phyloP scores from a whole-genome alignment of 2,113 vertebrate species.

The Ctenodactylus gundi region DNA sequence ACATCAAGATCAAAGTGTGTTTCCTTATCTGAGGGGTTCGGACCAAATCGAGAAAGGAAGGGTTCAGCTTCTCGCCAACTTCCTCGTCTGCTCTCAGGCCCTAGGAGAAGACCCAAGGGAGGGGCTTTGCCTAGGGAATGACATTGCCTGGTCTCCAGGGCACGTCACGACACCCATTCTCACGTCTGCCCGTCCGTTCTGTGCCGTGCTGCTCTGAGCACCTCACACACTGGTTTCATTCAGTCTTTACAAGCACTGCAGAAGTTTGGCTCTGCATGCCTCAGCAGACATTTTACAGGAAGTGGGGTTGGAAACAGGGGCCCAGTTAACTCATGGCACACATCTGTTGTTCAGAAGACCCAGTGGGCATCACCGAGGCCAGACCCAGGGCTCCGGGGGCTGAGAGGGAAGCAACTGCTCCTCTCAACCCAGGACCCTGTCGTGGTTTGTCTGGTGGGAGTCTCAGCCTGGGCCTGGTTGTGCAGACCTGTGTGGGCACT shows the following conservation, averaged over 20 bases:
- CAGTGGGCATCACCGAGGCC: fast-evolving
- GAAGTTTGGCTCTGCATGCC: background rate
- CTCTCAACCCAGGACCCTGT: background rate
- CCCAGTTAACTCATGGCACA: background rate
- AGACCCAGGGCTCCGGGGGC: background rate
- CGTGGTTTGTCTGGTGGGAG: background rate
- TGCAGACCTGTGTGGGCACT: background rate
- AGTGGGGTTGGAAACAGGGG: background rate
- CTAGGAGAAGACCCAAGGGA: slow-evolving; percentile 43
- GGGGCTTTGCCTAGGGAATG: background rate
- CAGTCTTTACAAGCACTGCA: too few relatives aligned
- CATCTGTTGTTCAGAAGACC: background rate
- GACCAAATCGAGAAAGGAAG: slow-evolving; percentile 84
- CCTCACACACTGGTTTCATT: background rate
- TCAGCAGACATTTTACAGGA: background rate
- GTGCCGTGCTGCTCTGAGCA: background rate
- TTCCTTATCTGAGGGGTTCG: slow-evolving; percentile 87
- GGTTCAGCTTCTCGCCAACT: slow-evolving; percentile 66
- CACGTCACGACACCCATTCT: fast-evolving
- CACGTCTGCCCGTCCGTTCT: too few relatives aligned
- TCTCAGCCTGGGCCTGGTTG: background rate
- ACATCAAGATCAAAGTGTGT: slow-evolving; percentile 87
- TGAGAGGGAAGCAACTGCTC: background rate
- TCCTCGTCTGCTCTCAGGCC: slow-evolving; percentile 81
- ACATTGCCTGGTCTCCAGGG: fast-evolving